phyloP scores from a whole-genome alignment of 92 coral and sea anemone species.

The Siderastrea siderea region DNA sequence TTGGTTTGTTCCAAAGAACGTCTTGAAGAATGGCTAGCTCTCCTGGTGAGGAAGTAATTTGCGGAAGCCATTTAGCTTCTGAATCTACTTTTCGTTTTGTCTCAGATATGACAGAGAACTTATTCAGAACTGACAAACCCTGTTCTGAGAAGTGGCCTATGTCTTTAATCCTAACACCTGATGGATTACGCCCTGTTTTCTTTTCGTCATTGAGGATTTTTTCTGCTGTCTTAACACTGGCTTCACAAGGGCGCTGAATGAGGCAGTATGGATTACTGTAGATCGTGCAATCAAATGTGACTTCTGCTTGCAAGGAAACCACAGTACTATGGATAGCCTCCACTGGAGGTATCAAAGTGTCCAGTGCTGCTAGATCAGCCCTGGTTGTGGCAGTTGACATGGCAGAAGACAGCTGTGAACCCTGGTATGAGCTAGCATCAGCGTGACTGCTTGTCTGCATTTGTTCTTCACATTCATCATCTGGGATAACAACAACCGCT shows the following conservation, averaged over 20 bases:
- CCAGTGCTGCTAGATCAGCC: constrained; percentile 22
- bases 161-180: too few relatives aligned
- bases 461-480: background rate
- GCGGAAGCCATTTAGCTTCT: too few relatives aligned
- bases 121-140: too few relatives aligned
- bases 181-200: constrained; percentile 21
- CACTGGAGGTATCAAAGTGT: constrained; percentile 17
- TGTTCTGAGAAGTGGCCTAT: too few relatives aligned
- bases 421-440: background rate
- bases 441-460: constrained; percentile 1
- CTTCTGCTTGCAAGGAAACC: background rate
- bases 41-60: background rate
- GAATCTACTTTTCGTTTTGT: too few relatives aligned
- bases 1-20: constrained; percentile 60
- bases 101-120: too few relatives aligned
- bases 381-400: constrained; percentile 12
- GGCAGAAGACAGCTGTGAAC: constrained; percentile 17
- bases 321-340: background rate
- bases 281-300: background rate
- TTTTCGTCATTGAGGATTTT: constrained; percentile 16
- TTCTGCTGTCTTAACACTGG: constrained; percentile 39
- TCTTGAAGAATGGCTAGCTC: constrained; percentile 12
- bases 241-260: constrained; percentile 36
- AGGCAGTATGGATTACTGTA: constrained; percentile 27
- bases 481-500: background rate